Percentiles rank a stretch among this genome's conserved stretches.
These are phyloP conservation scores for Tauraco hartlaubi DNA, from an alignment of 2,797 vertebrate genomes.

Conservation along the genomic window DNA sequence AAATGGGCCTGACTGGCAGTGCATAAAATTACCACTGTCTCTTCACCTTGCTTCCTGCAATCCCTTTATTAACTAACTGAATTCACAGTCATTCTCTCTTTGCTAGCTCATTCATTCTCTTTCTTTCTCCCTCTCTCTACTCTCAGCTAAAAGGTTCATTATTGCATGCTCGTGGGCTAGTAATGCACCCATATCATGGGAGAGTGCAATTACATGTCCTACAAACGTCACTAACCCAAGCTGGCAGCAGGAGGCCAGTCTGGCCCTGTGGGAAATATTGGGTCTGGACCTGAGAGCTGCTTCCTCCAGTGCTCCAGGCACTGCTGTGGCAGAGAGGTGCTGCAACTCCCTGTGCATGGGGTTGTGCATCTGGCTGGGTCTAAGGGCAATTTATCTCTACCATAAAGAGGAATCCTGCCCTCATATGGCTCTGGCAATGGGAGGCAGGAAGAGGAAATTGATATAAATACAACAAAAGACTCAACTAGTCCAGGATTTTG, in stretches of 20 bases:
- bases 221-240: neutral
- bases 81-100: slow-evolving; percentile 32
- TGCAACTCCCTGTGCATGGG: neutral
- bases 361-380: neutral
- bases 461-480: neutral
- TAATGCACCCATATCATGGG: neutral
- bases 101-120: slow-evolving; percentile 36
- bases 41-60: slow-evolving; percentile 62
- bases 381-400: neutral
- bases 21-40: slow-evolving; percentile 75
- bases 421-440: neutral
- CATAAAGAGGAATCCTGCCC: neutral
- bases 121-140: neutral
- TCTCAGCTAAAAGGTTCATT: slow-evolving; percentile 29
- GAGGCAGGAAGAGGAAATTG: neutral
- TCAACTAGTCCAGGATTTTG: neutral
- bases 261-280: neutral
- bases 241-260: neutral
- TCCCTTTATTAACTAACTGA: slow-evolving; percentile 70
- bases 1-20: slow-evolving; percentile 66
- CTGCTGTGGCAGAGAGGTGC: neutral
- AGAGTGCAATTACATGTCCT: neutral
- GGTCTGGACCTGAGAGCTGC: neutral
- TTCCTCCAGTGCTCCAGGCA: neutral
- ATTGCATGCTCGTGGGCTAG: neutral